Percentiles rank a stretch among this genome's conserved stretches.
Conservation (phyloP, 2,113 vertebrate species). For the Esox niger region DNA sequence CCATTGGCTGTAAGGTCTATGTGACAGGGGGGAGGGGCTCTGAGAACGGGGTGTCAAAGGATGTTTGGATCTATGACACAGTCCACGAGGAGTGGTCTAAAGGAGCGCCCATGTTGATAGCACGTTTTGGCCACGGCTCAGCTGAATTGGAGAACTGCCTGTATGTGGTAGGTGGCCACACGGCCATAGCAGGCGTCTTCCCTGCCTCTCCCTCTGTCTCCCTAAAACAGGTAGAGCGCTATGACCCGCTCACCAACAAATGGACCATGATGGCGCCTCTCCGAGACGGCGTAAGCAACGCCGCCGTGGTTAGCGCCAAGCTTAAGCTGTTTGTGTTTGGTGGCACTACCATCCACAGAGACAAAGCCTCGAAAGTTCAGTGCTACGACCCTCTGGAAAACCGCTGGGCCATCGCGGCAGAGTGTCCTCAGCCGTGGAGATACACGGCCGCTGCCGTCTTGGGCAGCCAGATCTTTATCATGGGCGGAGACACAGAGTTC, state of each 20-base stretch:
- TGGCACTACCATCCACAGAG: conserved; percentile 87
- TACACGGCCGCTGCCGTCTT: conserved; percentile 89
- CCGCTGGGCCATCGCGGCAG: conserved; percentile 86
- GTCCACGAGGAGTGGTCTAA: conserved; percentile 93
- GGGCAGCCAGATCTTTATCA: conserved; percentile 96
- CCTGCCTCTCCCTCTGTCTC: conserved; percentile 91
- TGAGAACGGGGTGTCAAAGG: conserved; percentile 92
- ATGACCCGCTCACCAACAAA: conserved; percentile 83
- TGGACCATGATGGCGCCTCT: conserved; percentile 93
- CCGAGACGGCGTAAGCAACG: conserved; percentile 90
- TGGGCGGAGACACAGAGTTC: conserved; percentile 95
- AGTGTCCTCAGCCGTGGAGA: conserved; percentile 93
- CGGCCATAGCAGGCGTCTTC: conserved; percentile 85
- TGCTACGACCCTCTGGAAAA: conserved; percentile 86
- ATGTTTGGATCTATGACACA: conserved; percentile 94
- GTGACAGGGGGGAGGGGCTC: conserved; percentile 90
- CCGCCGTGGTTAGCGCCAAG: conserved; percentile 89
- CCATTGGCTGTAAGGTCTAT: conserved; percentile 92
- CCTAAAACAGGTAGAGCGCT: conserved; percentile 90
- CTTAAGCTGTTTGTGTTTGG: conserved; percentile 93
- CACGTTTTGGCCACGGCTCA: conserved; percentile 90
- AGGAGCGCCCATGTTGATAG: conserved; percentile 92
- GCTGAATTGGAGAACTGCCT: conserved; percentile 89
- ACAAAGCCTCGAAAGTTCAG: conserved; percentile 92
- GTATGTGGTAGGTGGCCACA: conserved; percentile 91